Base-by-base conservation (phyloP, 1,140 invertebrate genomes). In the Brachionus sp. region DNA sequence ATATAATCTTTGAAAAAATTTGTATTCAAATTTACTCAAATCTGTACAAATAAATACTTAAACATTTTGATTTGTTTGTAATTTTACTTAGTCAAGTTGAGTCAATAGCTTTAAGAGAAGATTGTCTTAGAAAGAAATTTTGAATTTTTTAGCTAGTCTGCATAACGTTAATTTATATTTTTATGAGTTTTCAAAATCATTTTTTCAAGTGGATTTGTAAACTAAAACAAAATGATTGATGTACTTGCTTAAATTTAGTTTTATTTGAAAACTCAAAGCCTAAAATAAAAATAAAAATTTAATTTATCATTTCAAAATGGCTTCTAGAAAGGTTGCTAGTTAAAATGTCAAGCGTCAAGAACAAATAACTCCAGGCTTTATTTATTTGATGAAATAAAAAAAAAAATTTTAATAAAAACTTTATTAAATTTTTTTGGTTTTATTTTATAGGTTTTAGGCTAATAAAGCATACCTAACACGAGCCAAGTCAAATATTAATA, bases 21-120 rank as follows among this genome's bases (percentile, higher is more conserved):
- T 39, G 6, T 70, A 39, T 39, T 70, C 33, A 16, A 35, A 39
- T 39, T 39, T 70, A n/a, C 33, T 70, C 66, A 70, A 70, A 39
- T 70, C 25, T 66, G 39, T 19, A 19, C 50, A 70, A 70, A 70
- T 70, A 70, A 70, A 70, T 70, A 70, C 66, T 70, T 70, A 39
- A 70, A 70, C 66, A 70, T 70, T 70, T 70, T 57, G 50, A 57
- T 70, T 70, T 70, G 66, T 70, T 70, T 70, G 19, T 70, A 39
- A 16, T 37, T 16, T 16, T 42, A 70, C 16, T 70, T 42, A 37
- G 66, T 39, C 33, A 70, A 37, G 33, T 70, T 37, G 13, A 39
- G 33, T 39, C 37, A 37, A 39, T 42, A 16, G 12, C 3, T 42
- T 16, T 70, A 4, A 35, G 37, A 39, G 64, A 66, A 39, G n/a